Evolutionary conservation across 1,140 invertebrate species (phyloP).

Genomic region (Eufriesea mexicana): DNA sequence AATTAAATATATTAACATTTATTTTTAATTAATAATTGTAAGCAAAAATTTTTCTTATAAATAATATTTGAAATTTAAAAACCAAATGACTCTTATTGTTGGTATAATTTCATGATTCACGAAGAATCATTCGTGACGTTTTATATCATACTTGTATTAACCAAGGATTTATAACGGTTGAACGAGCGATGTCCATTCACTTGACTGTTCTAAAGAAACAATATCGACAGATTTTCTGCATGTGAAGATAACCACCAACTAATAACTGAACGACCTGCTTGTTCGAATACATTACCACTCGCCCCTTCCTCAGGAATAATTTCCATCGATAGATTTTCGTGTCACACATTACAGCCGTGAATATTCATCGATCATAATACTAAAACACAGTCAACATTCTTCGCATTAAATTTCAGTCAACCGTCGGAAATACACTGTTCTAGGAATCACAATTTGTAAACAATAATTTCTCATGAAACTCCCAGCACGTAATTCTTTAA

Average conservation of each 20-base stretch:
- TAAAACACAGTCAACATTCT: background rate
- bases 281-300: background rate
- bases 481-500: background rate
- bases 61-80: background rate
- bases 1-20: too few species aligned
- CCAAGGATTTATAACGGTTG: too few species aligned
- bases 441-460: background rate
- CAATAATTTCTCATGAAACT: background rate
- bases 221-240: background rate
- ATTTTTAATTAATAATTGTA: too few species aligned
- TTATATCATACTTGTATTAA: background rate
- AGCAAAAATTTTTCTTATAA: background rate
- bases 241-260: too few species aligned
- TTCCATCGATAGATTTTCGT: background rate
- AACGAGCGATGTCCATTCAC: background rate
- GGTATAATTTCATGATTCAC: background rate
- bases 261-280: background rate
- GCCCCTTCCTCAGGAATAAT: background rate
- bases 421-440: background rate
- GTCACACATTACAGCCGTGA: background rate
- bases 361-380: background rate
- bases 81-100: background rate
- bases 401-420: background rate
- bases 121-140: background rate
- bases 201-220: background rate